Evolutionary conservation across 2,113 vertebrate genomes (phyloP), one percentile per base, ranked within the genome.

Genomic region (Rhegmatorhina hoffmannsi): DNA sequence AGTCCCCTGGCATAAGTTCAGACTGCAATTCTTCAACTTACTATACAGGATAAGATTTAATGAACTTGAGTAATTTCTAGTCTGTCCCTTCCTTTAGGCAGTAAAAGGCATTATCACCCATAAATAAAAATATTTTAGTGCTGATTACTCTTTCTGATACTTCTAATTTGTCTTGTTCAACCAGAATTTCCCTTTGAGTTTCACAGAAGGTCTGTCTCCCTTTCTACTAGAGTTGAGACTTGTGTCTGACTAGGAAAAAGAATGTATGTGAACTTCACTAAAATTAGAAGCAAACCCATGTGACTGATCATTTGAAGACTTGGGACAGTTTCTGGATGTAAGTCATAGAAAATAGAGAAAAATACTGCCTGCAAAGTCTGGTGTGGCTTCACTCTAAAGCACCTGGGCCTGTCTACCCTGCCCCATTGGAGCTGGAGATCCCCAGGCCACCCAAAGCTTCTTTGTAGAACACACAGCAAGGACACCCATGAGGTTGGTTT

Each of bases 401-500:
- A 60, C 3, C 24, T 53, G 31, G n/a, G 13, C 31, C 38, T 74
- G 10, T 38, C 28, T 79, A 34, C 17, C 11, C 33, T 53, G 15
- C 6, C 34, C 18, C 0, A 0, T 20, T 36, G 64, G 15, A 53
- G 6, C 10, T 64, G 33, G 43, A 11, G 40, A 43, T 3, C 7
- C 4, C 24, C 36, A 72, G 26, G 17, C 20, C 36, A 69, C 9
- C 8, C 17, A 38, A 63, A 49, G 49, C 7, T 47, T 47, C 60
- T 82, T n/a, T 58, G 29, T 16, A 50, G 64, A 43, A 38, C 23
- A 46, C 15, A 49, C 17, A 89, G 29, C 44, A 77, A 52, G 24
- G 53, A 69, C 7, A 36, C 67, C 59, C 17, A 31, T 2, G 1
- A 44, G 16, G 8, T 3, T 28, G 11, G 8, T 67, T 38, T 43